Base-by-base conservation (phyloP, 2,888 invertebrate genomes). In the Diabrotica balteata region DNA sequence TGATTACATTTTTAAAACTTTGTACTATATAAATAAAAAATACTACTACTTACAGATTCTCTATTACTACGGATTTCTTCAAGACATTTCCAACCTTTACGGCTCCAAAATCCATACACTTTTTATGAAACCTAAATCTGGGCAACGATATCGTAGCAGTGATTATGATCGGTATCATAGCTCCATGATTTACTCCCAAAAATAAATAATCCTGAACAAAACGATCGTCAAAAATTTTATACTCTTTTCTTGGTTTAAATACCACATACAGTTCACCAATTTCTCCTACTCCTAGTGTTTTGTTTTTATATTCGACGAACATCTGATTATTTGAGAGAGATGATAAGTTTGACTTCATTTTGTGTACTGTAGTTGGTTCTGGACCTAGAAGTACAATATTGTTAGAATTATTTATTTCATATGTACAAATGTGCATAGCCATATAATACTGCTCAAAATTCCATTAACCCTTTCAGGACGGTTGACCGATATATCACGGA, bases 11-110 rank as follows among this genome's bases (percentile, higher is more conserved):
- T 32, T 4, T 32, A 32, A 32, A 32, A 32, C 32, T 4, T 32
- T 32, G 4, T 32, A 32, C 5, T 4, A 4, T 32, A 4, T 32
- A 32, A 32, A 32, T 32, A 32, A 32, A 32, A 32, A 5, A 17
- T 17, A 32, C 3, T 32, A 1, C 54, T 52, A 68, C 86, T 84
- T 84, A 90, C 90, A 86, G 83, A 75, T 90, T 90, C 78, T 85
- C 85, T 1, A 90, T 75, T 8, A 86, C 82, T 72, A 90, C 82
- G 7, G 86, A 84, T 76, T 82, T 85, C 71, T 87, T 81, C 57
- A 86, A 81, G 79, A 88, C 88, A 74, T 88, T 85, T 0, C 90
- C 90, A 75, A 89, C 87, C 77, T 86, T 82, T 4, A 90, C 88
- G 8, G 86, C 81, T 22, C 86, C 87, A 78, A 90, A 90, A 76